Percentiles rank a stretch among this genome's conserved stretches.
These are phyloP conservation scores for Xenopus petersii DNA, from an alignment of 2,797 vertebrate genomes.

Conservation along the genomic window DNA sequence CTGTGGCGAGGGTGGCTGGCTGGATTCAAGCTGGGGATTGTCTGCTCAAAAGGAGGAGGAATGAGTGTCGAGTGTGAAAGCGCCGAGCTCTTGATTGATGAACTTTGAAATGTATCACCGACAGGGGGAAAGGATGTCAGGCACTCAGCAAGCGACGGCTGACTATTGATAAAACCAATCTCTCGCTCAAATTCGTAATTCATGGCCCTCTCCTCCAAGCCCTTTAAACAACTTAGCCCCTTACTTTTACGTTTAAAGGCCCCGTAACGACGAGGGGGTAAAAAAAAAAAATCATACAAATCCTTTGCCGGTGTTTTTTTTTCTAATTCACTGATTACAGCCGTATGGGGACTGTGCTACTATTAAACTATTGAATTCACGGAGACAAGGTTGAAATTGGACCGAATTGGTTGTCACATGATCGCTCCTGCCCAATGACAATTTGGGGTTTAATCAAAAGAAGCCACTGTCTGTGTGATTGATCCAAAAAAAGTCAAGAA, in stretches of 20 bases:
- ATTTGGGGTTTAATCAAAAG: slow-evolving; percentile 98
- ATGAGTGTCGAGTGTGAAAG: slow-evolving; percentile 95
- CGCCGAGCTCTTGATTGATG: slow-evolving; percentile 99
- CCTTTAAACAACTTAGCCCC: slow-evolving; percentile 81
- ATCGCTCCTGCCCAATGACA: slow-evolving; percentile 98
- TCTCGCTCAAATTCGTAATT: slow-evolving; percentile 99
- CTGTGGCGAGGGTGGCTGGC: slow-evolving; percentile 88
- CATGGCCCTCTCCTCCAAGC: slow-evolving; percentile 89
- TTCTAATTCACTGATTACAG: slow-evolving; percentile 92
- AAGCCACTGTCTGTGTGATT: slow-evolving; percentile 99
- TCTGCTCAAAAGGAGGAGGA: slow-evolving; percentile 97
- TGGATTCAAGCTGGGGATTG: slow-evolving; percentile 89
- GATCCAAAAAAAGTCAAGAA: slow-evolving; percentile 91
- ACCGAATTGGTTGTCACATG: slow-evolving; percentile 98
- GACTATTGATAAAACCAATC: slow-evolving; percentile 99
- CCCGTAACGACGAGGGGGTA: slow-evolving; percentile 68
- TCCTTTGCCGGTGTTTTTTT: slow-evolving; percentile 78
- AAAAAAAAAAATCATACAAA: slow-evolving; percentile 80
- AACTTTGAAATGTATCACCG: slow-evolving; percentile 99
- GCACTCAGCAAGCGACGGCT: slow-evolving; percentile 99
- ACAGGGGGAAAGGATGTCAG: slow-evolving; percentile 98
- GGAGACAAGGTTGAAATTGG: slow-evolving; percentile 98
- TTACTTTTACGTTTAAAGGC: slow-evolving; percentile 80
- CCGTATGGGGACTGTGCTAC: slow-evolving; percentile 91
- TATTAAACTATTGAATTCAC: slow-evolving; percentile 98